These are phyloP conservation scores for Corynorhinus townsendii DNA, from an alignment of 2,113 vertebrate genomes.

Conservation along the genomic window DNA sequence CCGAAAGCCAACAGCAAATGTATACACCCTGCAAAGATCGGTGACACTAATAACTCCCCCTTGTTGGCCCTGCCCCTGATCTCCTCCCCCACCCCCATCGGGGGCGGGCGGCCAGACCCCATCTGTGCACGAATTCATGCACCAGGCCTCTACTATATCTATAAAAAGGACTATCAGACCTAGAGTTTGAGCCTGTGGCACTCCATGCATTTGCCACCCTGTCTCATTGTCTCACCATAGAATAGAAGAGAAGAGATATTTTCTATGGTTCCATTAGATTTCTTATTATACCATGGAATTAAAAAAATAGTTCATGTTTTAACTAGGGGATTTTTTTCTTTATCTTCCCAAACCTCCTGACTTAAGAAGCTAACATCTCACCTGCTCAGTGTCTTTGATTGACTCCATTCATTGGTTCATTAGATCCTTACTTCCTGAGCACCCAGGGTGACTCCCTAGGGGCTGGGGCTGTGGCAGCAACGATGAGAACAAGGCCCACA, in stretches of 20 bases:
- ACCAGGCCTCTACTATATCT: too few relatives aligned
- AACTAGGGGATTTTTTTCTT: background rate
- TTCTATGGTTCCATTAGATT: background rate
- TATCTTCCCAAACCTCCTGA: background rate
- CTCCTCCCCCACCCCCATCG: too few relatives aligned
- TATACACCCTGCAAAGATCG: too few relatives aligned
- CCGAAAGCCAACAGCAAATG: too few relatives aligned
- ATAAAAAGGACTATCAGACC: background rate
- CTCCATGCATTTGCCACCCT: background rate
- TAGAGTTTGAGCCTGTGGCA: background rate
- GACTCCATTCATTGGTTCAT: background rate
- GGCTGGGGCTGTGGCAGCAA: accelerated
- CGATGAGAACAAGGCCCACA: background rate
- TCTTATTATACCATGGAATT: background rate
- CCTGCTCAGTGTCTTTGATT: background rate
- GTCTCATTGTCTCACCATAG: background rate
- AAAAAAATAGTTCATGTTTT: background rate
- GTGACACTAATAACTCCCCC: too few relatives aligned
- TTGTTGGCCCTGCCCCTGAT: too few relatives aligned
- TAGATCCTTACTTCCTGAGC: background rate
- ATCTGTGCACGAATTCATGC: too few relatives aligned
- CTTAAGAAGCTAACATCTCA: background rate
- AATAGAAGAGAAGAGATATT: background rate
- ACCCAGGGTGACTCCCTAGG: background rate
- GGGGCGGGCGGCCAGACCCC: too few relatives aligned